phyloP scores from a whole-genome alignment of 2,797 vertebrate genomes.

The Gymnodraco acuticeps region DNA sequence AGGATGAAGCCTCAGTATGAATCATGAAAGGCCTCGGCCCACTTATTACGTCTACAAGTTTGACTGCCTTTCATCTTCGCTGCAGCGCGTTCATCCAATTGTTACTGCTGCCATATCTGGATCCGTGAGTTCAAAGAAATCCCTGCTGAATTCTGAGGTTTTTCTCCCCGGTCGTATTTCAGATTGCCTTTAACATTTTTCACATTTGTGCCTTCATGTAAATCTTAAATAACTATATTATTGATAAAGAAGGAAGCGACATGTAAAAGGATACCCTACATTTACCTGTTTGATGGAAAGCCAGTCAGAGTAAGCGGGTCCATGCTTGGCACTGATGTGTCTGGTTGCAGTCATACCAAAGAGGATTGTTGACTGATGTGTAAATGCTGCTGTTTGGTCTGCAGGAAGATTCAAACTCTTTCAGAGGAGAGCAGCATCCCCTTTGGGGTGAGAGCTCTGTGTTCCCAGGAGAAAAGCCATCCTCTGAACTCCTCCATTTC shows the following conservation, averaged over 20 bases:
- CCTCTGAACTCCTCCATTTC: slow-evolving; percentile 75
- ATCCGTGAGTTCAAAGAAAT: slow-evolving; percentile 69
- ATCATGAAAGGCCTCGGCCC: slow-evolving; percentile 70
- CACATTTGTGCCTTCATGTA: slow-evolving; percentile 35
- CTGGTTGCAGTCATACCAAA: slow-evolving; percentile 44
- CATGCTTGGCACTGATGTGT: slow-evolving; percentile 39
- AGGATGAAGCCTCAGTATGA: slow-evolving; percentile 64
- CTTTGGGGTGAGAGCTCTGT: slow-evolving; percentile 65
- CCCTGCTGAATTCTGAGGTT: slow-evolving; percentile 60
- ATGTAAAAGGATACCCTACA: slow-evolving; percentile 4
- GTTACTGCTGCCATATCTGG: slow-evolving; percentile 65
- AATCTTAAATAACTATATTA: slow-evolving; percentile 39
- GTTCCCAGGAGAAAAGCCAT: slow-evolving; percentile 68
- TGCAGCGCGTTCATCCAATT: slow-evolving; percentile 61
- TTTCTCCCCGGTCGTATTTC: slow-evolving; percentile 51
- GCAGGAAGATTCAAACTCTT: slow-evolving; percentile 63
- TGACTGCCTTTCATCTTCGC: slow-evolving; percentile 75
- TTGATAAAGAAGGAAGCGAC: slow-evolving; percentile 34
- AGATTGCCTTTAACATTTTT: slow-evolving; percentile 48
- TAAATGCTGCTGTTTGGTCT: slow-evolving; percentile 66
- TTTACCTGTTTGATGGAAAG: slow-evolving; percentile 51
- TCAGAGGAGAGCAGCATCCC: slow-evolving; percentile 66
- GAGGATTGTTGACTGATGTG: slow-evolving; percentile 66
- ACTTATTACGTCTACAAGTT: slow-evolving; percentile 73
- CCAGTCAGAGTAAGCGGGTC: slow-evolving; percentile 32